Percentiles rank a stretch among this genome's conserved stretches.
Evolutionary conservation across 2,888 invertebrate genomes (phyloP).

Genomic region (Abrostola triplasia): DNA sequence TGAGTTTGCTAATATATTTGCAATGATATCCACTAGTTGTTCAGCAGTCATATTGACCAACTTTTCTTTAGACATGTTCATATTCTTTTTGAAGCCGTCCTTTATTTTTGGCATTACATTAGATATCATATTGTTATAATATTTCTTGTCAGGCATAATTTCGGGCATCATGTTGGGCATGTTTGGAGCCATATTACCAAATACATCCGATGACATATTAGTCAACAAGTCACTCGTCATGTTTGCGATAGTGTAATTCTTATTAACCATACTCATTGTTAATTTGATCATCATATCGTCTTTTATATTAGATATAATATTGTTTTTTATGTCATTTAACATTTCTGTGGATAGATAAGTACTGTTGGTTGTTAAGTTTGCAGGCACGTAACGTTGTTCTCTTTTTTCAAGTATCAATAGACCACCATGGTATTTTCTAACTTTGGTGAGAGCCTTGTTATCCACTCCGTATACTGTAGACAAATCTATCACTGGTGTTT

Average conservation of each 20-base stretch:
- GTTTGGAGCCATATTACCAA: slow-evolving; percentile 25
- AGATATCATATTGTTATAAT: slow-evolving; percentile 18
- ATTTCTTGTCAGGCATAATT: slow-evolving; percentile 19
- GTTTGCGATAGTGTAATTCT: slow-evolving; percentile 34
- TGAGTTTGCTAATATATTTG: slow-evolving; percentile 41
- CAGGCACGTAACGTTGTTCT: slow-evolving; percentile 65
- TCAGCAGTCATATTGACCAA: slow-evolving; percentile 38
- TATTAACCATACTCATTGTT: slow-evolving; percentile 43
- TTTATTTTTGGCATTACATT: slow-evolving; percentile 31
- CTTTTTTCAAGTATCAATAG: slow-evolving; percentile 69
- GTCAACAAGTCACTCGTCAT: slow-evolving; percentile 28
- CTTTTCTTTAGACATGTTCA: slow-evolving; percentile 9
- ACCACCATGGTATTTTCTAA: slow-evolving; percentile 69
- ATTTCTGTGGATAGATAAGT: slow-evolving; percentile 26
- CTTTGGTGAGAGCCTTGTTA: slow-evolving; percentile 61
- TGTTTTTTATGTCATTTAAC: slow-evolving; percentile 39
- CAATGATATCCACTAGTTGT: slow-evolving; percentile 28
- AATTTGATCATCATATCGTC: slow-evolving; percentile 41
- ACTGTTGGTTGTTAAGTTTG: slow-evolving; percentile 41
- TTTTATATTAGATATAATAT: slow-evolving; percentile 43
- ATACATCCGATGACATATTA: slow-evolving; percentile 33
- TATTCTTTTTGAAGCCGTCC: slow-evolving; percentile 26
- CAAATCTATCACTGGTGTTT: slow-evolving; percentile 76
- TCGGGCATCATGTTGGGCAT: slow-evolving; percentile 44
- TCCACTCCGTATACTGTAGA: slow-evolving; percentile 77